Evolutionary conservation across 2,113 vertebrate genomes (phyloP).

Genomic region (Varanus salvator): DNA sequence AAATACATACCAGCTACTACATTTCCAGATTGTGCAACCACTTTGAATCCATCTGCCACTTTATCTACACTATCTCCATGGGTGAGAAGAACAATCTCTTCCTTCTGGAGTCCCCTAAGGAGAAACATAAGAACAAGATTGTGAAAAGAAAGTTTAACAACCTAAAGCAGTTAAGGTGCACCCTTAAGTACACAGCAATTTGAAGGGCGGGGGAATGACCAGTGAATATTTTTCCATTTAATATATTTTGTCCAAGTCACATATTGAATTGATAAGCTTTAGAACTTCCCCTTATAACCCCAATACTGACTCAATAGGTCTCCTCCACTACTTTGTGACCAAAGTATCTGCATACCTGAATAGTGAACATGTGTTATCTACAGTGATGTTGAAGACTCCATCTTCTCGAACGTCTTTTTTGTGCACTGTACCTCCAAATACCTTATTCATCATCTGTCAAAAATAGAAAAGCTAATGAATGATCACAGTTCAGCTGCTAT

Average conservation of each 20-base stretch:
- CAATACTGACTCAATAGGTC: neutral
- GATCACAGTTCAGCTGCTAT: neutral
- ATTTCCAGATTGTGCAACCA: slow-evolving; percentile 95
- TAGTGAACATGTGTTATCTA: slow-evolving; percentile 95
- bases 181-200: neutral
- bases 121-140: slow-evolving; percentile 36
- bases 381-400: slow-evolving; percentile 91
- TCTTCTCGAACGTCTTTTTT: slow-evolving; percentile 96
- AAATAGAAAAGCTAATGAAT: slow-evolving; percentile 19
- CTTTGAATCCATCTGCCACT: slow-evolving; percentile 98
- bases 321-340: rapidly evolving
- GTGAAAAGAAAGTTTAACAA: neutral
- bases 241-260: neutral
- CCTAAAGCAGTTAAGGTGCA: neutral
- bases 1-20: slow-evolving; percentile 91
- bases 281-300: neutral
- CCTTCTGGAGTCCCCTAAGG: slow-evolving; percentile 95
- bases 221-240: neutral
- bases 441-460: slow-evolving; percentile 98
- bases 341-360: slow-evolving; percentile 83
- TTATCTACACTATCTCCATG: slow-evolving; percentile 99
- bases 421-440: slow-evolving; percentile 97
- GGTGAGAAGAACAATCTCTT: slow-evolving; percentile 94
- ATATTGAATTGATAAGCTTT: neutral
- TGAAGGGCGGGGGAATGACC: neutral